These are phyloP conservation scores for Ochotona curzoniae DNA, from an alignment of 2,113 vertebrate genomes.

Conservation along the genomic window DNA sequence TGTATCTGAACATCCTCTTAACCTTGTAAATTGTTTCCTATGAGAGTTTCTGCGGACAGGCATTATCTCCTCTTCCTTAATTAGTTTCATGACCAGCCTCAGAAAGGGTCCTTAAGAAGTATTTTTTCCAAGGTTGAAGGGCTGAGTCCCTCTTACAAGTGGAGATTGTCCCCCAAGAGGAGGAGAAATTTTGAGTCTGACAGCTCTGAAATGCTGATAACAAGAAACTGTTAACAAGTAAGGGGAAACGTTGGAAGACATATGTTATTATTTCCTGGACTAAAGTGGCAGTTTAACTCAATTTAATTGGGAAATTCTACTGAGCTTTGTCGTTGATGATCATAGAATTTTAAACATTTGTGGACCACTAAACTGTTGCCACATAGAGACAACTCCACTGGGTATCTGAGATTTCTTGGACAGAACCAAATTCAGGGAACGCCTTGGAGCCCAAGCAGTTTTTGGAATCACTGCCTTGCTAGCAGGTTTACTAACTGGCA, in stretches of 20 bases:
- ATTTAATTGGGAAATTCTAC: background rate
- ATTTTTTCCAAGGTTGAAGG: background rate
- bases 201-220: background rate
- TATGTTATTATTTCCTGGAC: slow-evolving; percentile 21
- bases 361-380: slow-evolving; percentile 14
- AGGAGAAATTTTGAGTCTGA: background rate
- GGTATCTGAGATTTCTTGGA: slow-evolving; percentile 64
- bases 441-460: slow-evolving; percentile 58
- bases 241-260: background rate
- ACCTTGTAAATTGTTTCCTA: background rate
- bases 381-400: background rate
- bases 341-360: slow-evolving; percentile 9
- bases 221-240: background rate
- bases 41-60: background rate
- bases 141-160: background rate
- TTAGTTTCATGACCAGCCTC: background rate
- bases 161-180: background rate
- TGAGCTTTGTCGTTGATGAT: background rate
- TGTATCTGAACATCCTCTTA: background rate
- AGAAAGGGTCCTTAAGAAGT: background rate
- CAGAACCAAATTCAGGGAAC: slow-evolving; percentile 66
- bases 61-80: background rate
- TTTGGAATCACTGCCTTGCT: slow-evolving; percentile 77
- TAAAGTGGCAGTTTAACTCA: slow-evolving; percentile 9
- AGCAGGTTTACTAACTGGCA: slow-evolving; percentile 83